These are phyloP conservation scores for Yponomeuta evonymella DNA, from an alignment of 2,888 invertebrate genomes.

Conservation along the genomic window DNA sequence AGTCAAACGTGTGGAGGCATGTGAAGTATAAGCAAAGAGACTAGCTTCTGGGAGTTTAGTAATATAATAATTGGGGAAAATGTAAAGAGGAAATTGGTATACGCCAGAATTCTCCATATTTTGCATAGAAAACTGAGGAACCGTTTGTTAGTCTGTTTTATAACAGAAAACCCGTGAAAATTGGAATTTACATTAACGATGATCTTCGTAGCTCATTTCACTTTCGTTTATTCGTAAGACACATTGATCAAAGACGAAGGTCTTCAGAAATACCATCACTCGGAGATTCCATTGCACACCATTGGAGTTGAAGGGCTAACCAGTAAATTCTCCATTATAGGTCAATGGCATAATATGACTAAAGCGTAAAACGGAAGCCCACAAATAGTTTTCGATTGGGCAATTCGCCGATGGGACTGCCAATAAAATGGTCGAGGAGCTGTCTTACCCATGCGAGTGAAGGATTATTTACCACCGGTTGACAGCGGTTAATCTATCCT, in stretches of 20 bases:
- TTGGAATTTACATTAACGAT: too few relatives aligned
- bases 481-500: not conserved
- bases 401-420: constrained; percentile 40
- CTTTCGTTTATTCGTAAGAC: too few relatives aligned
- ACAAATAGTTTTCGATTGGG: constrained; percentile 43
- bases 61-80: not conserved
- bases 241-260: not conserved
- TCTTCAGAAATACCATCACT: not conserved
- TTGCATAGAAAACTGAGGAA: too few relatives aligned
- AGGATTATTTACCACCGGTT: not conserved
- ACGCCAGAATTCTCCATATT: not conserved
- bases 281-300: not conserved
- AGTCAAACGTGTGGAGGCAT: not conserved
- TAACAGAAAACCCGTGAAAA: too few relatives aligned
- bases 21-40: constrained; percentile 4
- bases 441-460: not conserved
- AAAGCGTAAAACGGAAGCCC: constrained; percentile 31
- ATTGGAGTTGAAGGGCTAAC: constrained; percentile 12
- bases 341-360: constrained; percentile 52
- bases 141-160: too few relatives aligned
- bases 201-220: too few relatives aligned
- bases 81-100: not conserved
- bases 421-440: constrained; percentile 37
- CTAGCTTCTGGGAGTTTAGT: not conserved
- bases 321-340: constrained; percentile 26